These are phyloP conservation scores for Phymorhynchus buccinoides DNA, from an alignment of 1,140 invertebrate genomes.

Conservation along the genomic window DNA sequence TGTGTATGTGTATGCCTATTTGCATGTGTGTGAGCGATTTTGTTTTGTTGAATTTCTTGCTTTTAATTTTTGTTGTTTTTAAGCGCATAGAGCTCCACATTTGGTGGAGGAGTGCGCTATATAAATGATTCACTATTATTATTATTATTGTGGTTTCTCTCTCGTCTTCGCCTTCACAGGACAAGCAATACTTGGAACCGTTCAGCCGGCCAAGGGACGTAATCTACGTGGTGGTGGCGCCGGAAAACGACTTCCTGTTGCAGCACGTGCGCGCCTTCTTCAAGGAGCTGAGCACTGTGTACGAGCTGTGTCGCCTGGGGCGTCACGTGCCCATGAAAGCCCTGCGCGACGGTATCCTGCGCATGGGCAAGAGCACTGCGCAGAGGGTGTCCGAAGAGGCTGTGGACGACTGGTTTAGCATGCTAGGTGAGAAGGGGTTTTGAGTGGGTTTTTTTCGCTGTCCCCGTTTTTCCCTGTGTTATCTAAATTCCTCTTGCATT, in stretches of 20 bases:
- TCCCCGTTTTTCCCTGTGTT: no score
- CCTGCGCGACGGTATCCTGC: slow-evolving; percentile 89
- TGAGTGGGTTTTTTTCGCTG: no score
- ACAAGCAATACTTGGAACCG: slow-evolving; percentile 93
- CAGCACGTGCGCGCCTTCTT: slow-evolving; percentile 89
- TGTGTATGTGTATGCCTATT: no score
- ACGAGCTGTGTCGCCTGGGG: slow-evolving; percentile 93
- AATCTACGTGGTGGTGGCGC: slow-evolving; percentile 93
- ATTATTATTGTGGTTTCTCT: no score
- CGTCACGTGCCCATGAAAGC: slow-evolving; percentile 90
- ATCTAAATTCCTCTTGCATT: no score
- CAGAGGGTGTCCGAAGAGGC: slow-evolving; percentile 80
- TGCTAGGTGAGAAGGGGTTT: slow-evolving; percentile 73
- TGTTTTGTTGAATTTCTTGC: no score
- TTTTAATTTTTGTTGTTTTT: no score
- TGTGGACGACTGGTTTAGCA: slow-evolving; percentile 92
- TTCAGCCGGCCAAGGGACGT: slow-evolving; percentile 93
- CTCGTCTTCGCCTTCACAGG: slow-evolving; percentile 76
- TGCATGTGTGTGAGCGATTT: no score
- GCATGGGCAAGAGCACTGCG: slow-evolving; percentile 83
- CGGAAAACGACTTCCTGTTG: slow-evolving; percentile 90
- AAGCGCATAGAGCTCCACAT: no score
- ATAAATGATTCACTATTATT: no score
- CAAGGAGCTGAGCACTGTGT: slow-evolving; percentile 91
- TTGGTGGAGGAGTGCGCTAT: no score